Conservation (phyloP, 2,888 invertebrate genomes). For the Saturnia japonica region DNA sequence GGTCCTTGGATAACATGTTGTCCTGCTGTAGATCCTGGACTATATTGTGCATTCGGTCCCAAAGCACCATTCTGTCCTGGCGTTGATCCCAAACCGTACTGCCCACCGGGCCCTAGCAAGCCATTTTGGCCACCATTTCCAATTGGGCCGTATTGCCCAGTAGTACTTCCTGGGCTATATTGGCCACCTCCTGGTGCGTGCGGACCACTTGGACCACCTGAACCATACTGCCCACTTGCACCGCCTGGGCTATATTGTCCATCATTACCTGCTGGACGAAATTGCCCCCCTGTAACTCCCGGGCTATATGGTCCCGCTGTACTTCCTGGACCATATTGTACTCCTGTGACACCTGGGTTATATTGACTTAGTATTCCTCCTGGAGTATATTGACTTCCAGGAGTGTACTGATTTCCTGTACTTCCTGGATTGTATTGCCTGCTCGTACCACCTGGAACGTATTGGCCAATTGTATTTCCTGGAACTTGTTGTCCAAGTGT, state of each 20-base stretch:
- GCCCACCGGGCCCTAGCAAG: slow-evolving; percentile 17
- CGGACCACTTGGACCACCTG: slow-evolving; percentile 21
- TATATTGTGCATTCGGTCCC: slow-evolving; percentile 27
- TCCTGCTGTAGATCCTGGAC: slow-evolving; percentile 22
- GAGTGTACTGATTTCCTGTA: slow-evolving; percentile 1
- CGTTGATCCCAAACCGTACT: slow-evolving; percentile 20
- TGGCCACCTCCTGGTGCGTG: slow-evolving; percentile 24
- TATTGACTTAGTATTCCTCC: slow-evolving; percentile 22
- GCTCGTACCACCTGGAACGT: slow-evolving; percentile 20
- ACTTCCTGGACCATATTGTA: slow-evolving; percentile 26
- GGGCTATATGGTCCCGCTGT: slow-evolving; percentile 27
- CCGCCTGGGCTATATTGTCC: slow-evolving; percentile 20
- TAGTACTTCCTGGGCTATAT: slow-evolving; percentile 17
- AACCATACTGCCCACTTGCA: slow-evolving; percentile 23
- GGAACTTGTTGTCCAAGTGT: slow-evolving; percentile 24
- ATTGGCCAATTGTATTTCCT: slow-evolving; percentile 23
- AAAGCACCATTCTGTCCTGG: slow-evolving; percentile 23
- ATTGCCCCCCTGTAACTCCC: neutral
- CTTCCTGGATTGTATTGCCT: neutral
- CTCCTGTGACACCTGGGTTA: slow-evolving; percentile 17
- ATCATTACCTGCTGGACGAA: slow-evolving; percentile 13
- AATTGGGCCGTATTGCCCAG: slow-evolving; percentile 20
- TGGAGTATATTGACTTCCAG: slow-evolving; percentile 19
- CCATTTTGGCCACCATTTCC: slow-evolving; percentile 25
- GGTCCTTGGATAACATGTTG: slow-evolving; percentile 20